Evolutionary conservation across 1,140 invertebrate species (phyloP), one percentile per base, ranked within the genome.

Genomic region (Acromyrmex echinatior): DNA sequence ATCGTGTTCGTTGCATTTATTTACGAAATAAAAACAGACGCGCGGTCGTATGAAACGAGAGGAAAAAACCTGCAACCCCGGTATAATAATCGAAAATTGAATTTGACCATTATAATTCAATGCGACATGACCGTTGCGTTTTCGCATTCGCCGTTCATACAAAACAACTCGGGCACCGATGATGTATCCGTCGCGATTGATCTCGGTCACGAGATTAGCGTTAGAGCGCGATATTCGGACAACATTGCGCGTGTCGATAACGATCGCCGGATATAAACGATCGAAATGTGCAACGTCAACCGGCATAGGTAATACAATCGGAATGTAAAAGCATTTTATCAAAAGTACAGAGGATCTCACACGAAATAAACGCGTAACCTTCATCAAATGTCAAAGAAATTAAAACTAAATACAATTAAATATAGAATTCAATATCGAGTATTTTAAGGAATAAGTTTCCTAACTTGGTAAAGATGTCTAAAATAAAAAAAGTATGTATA

Each of bases 191-290:
- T 84, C n/a, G 45, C 70, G 80, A 84, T 84, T 84, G 80, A 84
- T 84, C 70, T 76, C 70, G 80, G 80, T 84, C 80, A 84, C 80
- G 70, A 84, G 80, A 84, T 84, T 84, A 84, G 80, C 80, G 65
- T 71, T 35, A 35, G 18, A 74, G 9, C 70, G 28, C 56, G 53
- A 9, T 63, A 62, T 74, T 82, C 68, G 80, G 35, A 25, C 70
- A 84, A 63, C 56, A 45, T 74, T 62, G 60, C 53, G 21, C 80
- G 53, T 28, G 39, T 51, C 28, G 80, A 84, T 84, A 84, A 84
- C 70, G 70, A 84, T 84, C 80, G 56, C n/a, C 70, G 39, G 70
- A 51, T 74, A 84, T 49, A 76, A 84, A 84, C 31, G 56, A 63
- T 39, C 56, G 39, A 76, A 84, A 84, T 58, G 39, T 73, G 80